These are phyloP conservation scores for Sclerodermus sp. DNA, from an alignment of 2,888 invertebrate species.

Conservation along the genomic window DNA sequence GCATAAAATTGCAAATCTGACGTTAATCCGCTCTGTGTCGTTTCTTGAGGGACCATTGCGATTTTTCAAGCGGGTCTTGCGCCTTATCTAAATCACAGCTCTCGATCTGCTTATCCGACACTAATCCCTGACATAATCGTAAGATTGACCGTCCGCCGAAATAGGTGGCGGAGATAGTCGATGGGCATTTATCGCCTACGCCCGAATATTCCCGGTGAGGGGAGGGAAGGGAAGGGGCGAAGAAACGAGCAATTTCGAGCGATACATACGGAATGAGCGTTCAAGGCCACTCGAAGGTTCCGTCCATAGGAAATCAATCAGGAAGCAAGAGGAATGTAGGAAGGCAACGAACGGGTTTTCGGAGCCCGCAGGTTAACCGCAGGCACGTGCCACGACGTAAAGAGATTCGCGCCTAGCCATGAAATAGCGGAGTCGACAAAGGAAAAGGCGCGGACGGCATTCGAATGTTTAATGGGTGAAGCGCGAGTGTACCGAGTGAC, in stretches of 20 bases:
- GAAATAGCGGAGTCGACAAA: constrained; percentile 22
- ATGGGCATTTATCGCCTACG: too few species aligned
- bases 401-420: constrained; percentile 21
- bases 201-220: too few species aligned
- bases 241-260: too few species aligned
- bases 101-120: constrained; percentile 31
- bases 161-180: too few species aligned
- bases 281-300: too few species aligned
- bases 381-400: constrained; percentile 33
- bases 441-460: constrained; percentile 14
- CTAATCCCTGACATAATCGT: constrained; percentile 31
- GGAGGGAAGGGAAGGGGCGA: too few species aligned
- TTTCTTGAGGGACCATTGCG: constrained; percentile 20
- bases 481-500: constrained; percentile 19
- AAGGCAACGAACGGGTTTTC: constrained; percentile 34
- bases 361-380: constrained; percentile 30
- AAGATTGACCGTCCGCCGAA: too few species aligned
- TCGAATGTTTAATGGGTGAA: constrained; percentile 30
- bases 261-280: too few species aligned
- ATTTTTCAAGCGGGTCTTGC: constrained; percentile 22
- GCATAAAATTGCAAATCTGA: constrained; percentile 35
- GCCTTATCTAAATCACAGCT: constrained; percentile 27
- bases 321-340: too few species aligned
- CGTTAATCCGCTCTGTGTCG: constrained; percentile 38
- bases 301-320: too few species aligned